phyloP scores from a whole-genome alignment of 1,140 invertebrate species.

The Pseudachorutes palmiensis region DNA sequence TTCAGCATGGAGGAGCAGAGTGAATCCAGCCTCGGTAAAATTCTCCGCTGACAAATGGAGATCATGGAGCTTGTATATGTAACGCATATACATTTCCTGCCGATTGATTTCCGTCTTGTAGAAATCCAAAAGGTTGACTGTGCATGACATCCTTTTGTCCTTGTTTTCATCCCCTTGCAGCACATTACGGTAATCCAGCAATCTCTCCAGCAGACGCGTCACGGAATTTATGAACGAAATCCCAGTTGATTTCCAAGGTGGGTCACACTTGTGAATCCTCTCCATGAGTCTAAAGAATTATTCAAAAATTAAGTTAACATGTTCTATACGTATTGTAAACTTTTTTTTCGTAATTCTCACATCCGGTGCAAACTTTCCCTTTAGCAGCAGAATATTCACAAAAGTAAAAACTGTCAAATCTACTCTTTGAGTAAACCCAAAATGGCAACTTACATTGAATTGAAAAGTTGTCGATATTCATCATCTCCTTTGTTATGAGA shows the following conservation, averaged over 20 bases:
- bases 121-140: constrained; percentile 93
- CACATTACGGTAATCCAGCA: constrained; percentile 85
- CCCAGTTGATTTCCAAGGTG: constrained; percentile 80
- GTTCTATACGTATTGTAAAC: too few species aligned
- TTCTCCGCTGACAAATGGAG: constrained; percentile 88
- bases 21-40: constrained; percentile 91
- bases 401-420: constrained; percentile 17
- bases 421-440: constrained; percentile 3
- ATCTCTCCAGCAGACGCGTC: constrained; percentile 60
- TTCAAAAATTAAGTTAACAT: neutral
- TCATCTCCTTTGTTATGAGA: constrained; percentile 83
- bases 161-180: constrained; percentile 85
- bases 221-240: constrained; percentile 68
- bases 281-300: constrained; percentile 63
- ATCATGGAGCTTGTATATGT: constrained; percentile 93
- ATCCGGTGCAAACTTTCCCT: neutral
- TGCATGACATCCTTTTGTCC: constrained; percentile 93
- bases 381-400: constrained; percentile 14
- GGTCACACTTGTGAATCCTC: constrained; percentile 72
- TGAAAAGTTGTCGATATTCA: constrained; percentile 81
- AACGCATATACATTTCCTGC: constrained; percentile 92
- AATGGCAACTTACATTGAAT: constrained; percentile 59
- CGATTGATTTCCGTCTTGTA: constrained; percentile 93
- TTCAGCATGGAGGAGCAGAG: constrained; percentile 85
- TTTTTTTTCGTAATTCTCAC: too few species aligned